Percentiles rank a stretch among this genome's conserved stretches.
Conservation (phyloP, 2,888 invertebrate genomes). For the Argyresthia albistria region DNA sequence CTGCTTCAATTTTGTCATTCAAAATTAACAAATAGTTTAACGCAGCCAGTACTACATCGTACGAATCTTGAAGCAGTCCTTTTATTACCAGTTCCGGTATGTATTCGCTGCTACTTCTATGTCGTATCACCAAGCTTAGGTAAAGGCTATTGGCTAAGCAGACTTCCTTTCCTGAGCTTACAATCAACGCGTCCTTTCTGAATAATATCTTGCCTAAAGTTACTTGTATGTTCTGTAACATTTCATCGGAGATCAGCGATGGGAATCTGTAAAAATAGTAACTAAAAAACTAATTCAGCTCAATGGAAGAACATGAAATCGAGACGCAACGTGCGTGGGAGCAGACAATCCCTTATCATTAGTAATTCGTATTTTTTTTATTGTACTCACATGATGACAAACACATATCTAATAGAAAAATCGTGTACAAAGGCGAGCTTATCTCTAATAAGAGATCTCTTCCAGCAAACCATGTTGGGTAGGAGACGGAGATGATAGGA, state of each 20-base stretch:
- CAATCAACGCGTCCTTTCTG: constrained; percentile 6
- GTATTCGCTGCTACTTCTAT: constrained; percentile 12
- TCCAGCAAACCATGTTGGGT: too few species aligned
- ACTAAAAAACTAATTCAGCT: too few species aligned
- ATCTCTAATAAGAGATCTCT: too few species aligned
- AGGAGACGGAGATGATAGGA: too few species aligned
- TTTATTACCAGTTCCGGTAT: constrained; percentile 15
- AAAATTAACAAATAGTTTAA: constrained; percentile 29
- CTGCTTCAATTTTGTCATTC: constrained; percentile 20
- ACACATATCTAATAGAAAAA: too few species aligned
- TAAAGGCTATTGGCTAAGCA: constrained; percentile 31
- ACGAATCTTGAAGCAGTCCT: constrained; percentile 22
- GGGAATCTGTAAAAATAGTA: constrained; percentile 30
- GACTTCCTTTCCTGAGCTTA: constrained; percentile 29
- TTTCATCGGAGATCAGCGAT: constrained; percentile 16
- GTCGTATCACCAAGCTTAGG: constrained; percentile 19
- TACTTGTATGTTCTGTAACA: constrained; percentile 15
- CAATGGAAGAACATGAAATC: too few species aligned
- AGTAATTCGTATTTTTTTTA: too few species aligned
- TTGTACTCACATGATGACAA: too few species aligned
- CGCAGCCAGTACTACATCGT: constrained; percentile 27
- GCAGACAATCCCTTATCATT: too few species aligned
- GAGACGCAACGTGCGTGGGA: too few species aligned
- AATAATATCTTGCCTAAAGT: constrained; percentile 25
- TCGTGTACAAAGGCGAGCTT: too few species aligned